Evolutionary conservation across 2,113 vertebrate species (phyloP).

Genomic region (Scomber colias): DNA sequence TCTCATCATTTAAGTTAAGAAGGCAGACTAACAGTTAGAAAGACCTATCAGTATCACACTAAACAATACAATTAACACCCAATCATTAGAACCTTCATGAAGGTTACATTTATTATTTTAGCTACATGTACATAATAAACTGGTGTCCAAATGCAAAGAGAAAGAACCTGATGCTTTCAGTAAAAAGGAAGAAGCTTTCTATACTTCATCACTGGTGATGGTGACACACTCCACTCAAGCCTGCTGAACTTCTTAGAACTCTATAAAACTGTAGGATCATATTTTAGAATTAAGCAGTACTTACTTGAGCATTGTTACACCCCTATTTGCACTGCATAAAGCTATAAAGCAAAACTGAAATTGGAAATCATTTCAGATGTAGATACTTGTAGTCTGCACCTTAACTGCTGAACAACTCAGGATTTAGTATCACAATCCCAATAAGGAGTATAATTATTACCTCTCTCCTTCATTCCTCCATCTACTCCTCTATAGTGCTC

Average conservation of each 20-base stretch:
- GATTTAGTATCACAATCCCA: too few relatives aligned
- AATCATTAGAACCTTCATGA: background rate
- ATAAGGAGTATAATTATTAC: too few relatives aligned
- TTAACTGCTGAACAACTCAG: background rate
- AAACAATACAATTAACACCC: background rate
- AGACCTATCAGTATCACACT: background rate
- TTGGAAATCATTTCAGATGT: background rate
- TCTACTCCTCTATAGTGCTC: background rate
- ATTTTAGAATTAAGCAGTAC: background rate
- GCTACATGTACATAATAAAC: background rate
- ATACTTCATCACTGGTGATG: background rate
- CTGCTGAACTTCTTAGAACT: background rate
- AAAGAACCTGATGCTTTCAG: background rate
- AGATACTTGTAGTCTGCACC: background rate
- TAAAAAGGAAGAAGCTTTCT: background rate
- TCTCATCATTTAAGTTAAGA: background rate
- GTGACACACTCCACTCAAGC: too few relatives aligned
- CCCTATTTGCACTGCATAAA: background rate
- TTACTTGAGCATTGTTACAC: background rate
- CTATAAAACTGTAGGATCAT: background rate
- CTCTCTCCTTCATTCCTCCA: too few relatives aligned
- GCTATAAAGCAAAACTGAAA: slow-evolving; percentile 3
- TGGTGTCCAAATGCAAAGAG: background rate
- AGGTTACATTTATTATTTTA: background rate
- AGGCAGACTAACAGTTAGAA: background rate